These are phyloP conservation scores for Eupithecia insigniata DNA, from an alignment of 2,888 invertebrate genomes.

Conservation along the genomic window DNA sequence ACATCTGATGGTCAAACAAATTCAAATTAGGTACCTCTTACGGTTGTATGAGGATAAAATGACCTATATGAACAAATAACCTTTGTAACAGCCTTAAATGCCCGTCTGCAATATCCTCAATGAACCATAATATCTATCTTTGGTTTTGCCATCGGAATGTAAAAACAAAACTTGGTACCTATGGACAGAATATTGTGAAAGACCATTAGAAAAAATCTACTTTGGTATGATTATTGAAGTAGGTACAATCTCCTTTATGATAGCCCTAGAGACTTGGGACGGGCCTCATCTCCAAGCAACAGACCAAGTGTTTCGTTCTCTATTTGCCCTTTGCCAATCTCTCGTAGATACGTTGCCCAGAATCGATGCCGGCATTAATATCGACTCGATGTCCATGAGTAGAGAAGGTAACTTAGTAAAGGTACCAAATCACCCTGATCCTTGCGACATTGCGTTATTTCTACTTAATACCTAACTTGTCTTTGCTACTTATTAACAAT, in stretches of 20 bases:
- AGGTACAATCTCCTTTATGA: not conserved
- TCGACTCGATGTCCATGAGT: not conserved
- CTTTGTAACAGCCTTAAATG: not conserved
- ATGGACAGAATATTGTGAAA: too few relatives aligned
- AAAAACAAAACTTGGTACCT: too few relatives aligned
- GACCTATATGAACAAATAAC: not conserved
- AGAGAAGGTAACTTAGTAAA: conserved; percentile 1
- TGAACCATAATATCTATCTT: too few relatives aligned
- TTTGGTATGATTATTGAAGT: not conserved
- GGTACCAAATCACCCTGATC: not conserved
- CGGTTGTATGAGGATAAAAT: not conserved
- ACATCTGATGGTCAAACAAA: not conserved
- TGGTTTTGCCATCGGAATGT: too few relatives aligned
- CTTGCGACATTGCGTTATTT: not conserved
- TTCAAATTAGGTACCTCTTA: not conserved
- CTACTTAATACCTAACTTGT: not conserved
- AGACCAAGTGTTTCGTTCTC: not conserved
- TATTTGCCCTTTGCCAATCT: not conserved
- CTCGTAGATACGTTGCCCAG: not conserved
- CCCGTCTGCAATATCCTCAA: too few relatives aligned
- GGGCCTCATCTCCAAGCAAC: not conserved
- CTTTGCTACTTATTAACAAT: too few relatives aligned
- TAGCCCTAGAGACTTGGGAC: too few relatives aligned
- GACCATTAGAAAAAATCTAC: too few relatives aligned
- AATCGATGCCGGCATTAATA: not conserved